These are phyloP conservation scores for Halcyon chelicuti DNA, from an alignment of 2,797 vertebrate species.

Conservation along the genomic window DNA sequence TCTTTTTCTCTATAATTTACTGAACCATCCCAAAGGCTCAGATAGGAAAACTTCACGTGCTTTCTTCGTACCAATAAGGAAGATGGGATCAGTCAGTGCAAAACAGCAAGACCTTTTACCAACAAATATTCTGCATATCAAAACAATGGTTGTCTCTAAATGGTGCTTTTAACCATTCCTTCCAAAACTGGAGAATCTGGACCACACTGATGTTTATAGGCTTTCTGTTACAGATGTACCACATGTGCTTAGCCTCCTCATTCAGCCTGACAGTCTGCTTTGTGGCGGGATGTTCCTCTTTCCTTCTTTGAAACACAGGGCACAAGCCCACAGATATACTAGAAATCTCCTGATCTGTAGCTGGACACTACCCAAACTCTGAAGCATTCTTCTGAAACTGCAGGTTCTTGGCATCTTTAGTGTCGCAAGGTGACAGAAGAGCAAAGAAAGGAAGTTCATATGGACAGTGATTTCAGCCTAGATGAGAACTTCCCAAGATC, in stretches of 20 bases:
- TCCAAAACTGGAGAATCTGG: background rate
- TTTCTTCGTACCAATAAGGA: conserved; percentile 26
- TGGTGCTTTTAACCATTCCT: background rate
- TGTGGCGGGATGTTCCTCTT: background rate
- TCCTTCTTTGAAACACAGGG: background rate
- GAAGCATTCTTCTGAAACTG: background rate
- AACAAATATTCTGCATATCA: background rate
- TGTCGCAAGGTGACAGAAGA: background rate
- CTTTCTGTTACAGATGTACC: too few relatives aligned
- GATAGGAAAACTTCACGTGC: conserved; percentile 12
- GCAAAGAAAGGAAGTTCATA: background rate
- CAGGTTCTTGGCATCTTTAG: background rate
- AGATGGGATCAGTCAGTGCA: background rate
- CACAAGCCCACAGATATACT: background rate
- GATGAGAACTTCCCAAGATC: background rate
- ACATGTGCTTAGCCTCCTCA: background rate
- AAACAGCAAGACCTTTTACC: background rate
- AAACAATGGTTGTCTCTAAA: background rate
- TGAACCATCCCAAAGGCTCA: conserved; percentile 23
- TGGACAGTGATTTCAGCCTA: background rate
- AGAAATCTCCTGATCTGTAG: background rate
- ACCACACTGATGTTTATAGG: too few relatives aligned
- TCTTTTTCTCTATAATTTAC: conserved; percentile 16
- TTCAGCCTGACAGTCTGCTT: background rate
- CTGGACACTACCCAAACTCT: background rate